A percentile compares a stretch with the other conserved stretches of the same genome.
Evolutionary conservation across 1,140 invertebrate species (phyloP).

Genomic region (Physella acuta): DNA sequence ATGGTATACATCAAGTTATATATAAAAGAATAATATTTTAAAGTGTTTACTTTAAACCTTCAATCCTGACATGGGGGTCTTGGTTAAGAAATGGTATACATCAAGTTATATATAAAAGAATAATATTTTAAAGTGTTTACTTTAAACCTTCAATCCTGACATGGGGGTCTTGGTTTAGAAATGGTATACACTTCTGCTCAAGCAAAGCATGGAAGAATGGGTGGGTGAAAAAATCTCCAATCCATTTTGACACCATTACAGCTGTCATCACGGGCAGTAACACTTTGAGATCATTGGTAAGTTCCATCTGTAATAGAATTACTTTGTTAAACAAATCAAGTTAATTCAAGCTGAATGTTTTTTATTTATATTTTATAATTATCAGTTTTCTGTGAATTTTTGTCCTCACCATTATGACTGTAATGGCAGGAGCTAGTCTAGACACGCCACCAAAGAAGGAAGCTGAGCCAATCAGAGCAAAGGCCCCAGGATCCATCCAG

Average conservation of each 20-base stretch:
- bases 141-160: slow-evolving; percentile 53
- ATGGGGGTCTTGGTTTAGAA: slow-evolving; percentile 56
- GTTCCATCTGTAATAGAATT: slow-evolving; percentile 60
- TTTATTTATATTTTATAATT: no score
- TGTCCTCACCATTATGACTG: slow-evolving; percentile 58
- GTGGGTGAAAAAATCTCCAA: slow-evolving; percentile 61
- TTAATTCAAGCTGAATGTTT: no score
- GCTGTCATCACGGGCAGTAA: slow-evolving; percentile 61
- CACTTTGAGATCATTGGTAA: slow-evolving; percentile 63
- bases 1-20: no score
- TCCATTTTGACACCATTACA: slow-evolving; percentile 61
- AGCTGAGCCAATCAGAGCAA: slow-evolving; percentile 61
- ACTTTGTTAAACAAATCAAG: no score
- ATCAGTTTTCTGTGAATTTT: background rate
- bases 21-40: no score
- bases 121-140: no score
- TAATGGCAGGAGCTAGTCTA: slow-evolving; percentile 60
- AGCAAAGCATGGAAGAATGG: slow-evolving; percentile 60
- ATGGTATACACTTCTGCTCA: slow-evolving; percentile 62
- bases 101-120: slow-evolving; percentile 60
- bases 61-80: no score
- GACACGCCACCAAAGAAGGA: slow-evolving; percentile 63
- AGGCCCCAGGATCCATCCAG: slow-evolving; percentile 63
- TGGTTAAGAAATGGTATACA: slow-evolving; percentile 63
- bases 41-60: no score